Evolutionary conservation across 2,888 invertebrate genomes (phyloP), one percentile per base, ranked within the genome.

Genomic region (Nomada fabriciana): DNA sequence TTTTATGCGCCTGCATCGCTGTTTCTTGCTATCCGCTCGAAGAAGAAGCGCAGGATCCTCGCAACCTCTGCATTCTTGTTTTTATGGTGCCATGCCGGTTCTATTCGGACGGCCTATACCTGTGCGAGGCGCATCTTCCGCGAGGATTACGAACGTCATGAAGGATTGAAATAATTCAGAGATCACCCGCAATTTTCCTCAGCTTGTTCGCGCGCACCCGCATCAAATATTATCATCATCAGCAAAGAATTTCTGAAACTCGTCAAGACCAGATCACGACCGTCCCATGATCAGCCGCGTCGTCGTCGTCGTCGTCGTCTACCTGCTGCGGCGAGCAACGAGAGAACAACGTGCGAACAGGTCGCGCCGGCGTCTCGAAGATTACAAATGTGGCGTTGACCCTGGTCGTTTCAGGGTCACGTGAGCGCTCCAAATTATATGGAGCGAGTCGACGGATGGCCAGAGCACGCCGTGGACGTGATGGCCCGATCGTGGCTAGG

Each of bases 341-440:
- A 82, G 82, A 86, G 89, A 91, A 91, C 89, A 91, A 91, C 91
- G 91, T 91, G 91, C 91, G 91, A 92, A 92, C 90, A 92, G 90
- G 90, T 90, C 92, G 91, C 91, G 90, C 91, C 91, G 91, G 91
- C 91, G 88, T 88, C 87, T 76, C 86, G 89, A 91, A 91, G 91
- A 92, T 92, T 92, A 92, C 92, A 92, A 93, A 92, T 91, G 91
- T 90, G 90, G 89, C 89, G 90, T 91, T 92, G 93, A 93, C 92
- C 93, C 87, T 89, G 86, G 88, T 90, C 86, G 89, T 92, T 92
- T 88, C 91, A 88, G 91, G 92, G 91, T 93, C 92, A 92, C 91
- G 90, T 91, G 92, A 91, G 91, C 90, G 91, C 91, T 91, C 93
- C 90, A 92, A 93, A 93, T 93, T 92, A 92, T 93, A 92, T 92